phyloP scores from a whole-genome alignment of 2,113 vertebrate genomes.

The Nettapus auritus region DNA sequence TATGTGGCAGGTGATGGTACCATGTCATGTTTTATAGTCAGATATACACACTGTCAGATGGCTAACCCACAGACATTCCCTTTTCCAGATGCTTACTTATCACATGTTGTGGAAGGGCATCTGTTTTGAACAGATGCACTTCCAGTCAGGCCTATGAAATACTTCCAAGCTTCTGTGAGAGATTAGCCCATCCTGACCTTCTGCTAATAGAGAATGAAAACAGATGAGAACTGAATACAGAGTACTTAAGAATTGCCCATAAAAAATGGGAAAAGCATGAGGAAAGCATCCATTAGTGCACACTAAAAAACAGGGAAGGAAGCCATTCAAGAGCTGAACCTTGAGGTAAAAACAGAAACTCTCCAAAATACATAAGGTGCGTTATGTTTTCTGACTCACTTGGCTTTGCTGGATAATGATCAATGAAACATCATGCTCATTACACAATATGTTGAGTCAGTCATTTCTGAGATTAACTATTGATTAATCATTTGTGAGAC shows the following conservation, averaged over 20 bases:
- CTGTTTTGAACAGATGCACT: neutral
- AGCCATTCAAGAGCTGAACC: neutral
- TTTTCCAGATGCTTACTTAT: neutral
- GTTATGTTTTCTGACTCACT: neutral
- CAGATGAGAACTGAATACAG: neutral
- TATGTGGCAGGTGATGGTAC: neutral
- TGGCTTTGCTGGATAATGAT: neutral
- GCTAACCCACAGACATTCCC: neutral
- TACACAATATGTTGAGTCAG: neutral
- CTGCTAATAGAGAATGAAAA: neutral
- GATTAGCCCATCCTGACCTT: neutral
- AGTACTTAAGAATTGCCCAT: neutral
- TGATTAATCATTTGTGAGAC: neutral
- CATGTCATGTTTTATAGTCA: neutral
- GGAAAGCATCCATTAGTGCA: neutral
- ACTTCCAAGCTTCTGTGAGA: neutral
- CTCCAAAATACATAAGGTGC: neutral
- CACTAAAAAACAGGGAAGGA: neutral
- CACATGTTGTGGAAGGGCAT: neutral
- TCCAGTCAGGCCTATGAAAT: neutral
- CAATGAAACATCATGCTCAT: neutral
- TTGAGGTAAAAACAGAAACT: neutral
- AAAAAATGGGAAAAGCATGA: neutral
- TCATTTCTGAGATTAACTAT: neutral
- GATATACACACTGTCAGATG: neutral